phyloP scores from a whole-genome alignment of 2,797 vertebrate species.

The Myiotriccus ornatus region DNA sequence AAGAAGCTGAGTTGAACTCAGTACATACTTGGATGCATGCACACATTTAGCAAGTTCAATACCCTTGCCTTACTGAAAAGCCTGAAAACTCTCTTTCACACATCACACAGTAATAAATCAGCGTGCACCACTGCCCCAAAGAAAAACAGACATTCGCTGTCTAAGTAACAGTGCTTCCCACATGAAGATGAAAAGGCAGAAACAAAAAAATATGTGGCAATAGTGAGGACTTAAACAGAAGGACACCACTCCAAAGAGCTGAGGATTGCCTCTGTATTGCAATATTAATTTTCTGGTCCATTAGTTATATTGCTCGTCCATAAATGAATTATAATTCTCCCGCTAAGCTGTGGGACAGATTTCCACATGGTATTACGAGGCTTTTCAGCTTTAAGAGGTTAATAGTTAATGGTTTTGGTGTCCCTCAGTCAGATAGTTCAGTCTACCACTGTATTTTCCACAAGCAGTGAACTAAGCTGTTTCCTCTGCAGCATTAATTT shows the following conservation, averaged over 20 bases:
- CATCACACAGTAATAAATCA: constrained; percentile 10
- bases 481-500: constrained; percentile 65
- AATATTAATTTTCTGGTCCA: background rate
- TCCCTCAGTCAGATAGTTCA: background rate
- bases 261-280: background rate
- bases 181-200: background rate
- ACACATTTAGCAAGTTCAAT: constrained; percentile 3
- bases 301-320: background rate
- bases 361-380: background rate
- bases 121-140: background rate
- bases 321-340: background rate
- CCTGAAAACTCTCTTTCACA: constrained; percentile 33
- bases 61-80: background rate
- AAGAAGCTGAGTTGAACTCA: background rate
- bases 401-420: constrained; percentile 6
- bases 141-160: background rate
- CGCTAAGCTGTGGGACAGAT: background rate
- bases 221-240: background rate
- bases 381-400: constrained; percentile 8
- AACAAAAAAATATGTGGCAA: background rate
- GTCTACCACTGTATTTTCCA: constrained; percentile 16
- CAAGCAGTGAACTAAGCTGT: constrained; percentile 54
- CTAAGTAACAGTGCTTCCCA: background rate
- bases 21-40: background rate
- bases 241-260: background rate